A percentile compares a stretch with the other conserved stretches of the same genome.
These are phyloP conservation scores for Lepidothrix coronata DNA, from an alignment of 2,113 vertebrate genomes.

Conservation along the genomic window DNA sequence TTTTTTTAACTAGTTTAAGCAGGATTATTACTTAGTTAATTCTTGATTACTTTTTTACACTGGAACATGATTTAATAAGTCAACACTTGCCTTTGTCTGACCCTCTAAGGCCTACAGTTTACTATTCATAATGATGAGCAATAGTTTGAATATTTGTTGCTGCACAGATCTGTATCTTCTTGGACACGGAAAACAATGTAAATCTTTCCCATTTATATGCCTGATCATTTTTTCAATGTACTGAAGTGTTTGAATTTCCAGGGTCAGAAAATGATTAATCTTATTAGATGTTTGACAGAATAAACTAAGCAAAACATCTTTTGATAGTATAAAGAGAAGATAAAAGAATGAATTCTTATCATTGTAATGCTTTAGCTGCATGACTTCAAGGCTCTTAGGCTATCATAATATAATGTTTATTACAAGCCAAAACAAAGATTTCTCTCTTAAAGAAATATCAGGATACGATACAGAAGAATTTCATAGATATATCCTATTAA, in stretches of 20 bases:
- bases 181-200: neutral
- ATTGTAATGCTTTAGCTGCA: slow-evolving; percentile 48
- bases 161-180: slow-evolving; percentile 4
- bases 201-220: slow-evolving; percentile 42
- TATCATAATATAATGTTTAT: slow-evolving; percentile 46
- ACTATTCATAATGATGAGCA: neutral
- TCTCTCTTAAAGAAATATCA: slow-evolving; percentile 21
- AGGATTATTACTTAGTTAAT: slow-evolving; percentile 7
- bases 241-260: slow-evolving; percentile 49
- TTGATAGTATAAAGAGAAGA: slow-evolving; percentile 57
- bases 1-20: neutral
- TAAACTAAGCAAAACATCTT: slow-evolving; percentile 51
- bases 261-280: slow-evolving; percentile 57
- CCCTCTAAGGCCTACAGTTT: slow-evolving; percentile 26
- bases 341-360: slow-evolving; percentile 57
- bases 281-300: slow-evolving; percentile 55
- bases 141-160: neutral
- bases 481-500: neutral
- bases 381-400: slow-evolving; percentile 24
- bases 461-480: neutral
- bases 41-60: neutral
- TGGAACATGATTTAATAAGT: slow-evolving; percentile 6
- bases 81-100: neutral
- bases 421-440: slow-evolving; percentile 62
- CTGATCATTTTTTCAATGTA: slow-evolving; percentile 29